Conservation (phyloP, 1,140 invertebrate genomes). For the Sitobion miscanthi region DNA sequence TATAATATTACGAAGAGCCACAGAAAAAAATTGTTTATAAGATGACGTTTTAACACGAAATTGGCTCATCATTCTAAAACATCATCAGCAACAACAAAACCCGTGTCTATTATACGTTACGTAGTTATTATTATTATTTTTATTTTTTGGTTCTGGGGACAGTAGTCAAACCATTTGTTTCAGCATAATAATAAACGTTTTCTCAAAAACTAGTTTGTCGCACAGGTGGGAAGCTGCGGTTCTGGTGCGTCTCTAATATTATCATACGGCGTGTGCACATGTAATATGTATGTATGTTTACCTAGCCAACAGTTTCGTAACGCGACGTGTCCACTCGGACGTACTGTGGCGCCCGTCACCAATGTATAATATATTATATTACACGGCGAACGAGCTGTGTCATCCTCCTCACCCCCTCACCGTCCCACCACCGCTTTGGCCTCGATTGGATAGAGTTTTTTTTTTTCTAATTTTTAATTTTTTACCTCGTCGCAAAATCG, state of each 20-base stretch:
- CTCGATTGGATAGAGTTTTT: background rate
- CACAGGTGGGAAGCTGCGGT: background rate
- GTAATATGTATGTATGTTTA: background rate
- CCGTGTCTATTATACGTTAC: background rate
- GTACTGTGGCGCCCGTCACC: constrained; percentile 6
- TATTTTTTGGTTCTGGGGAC: too few species aligned
- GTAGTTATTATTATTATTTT: background rate
- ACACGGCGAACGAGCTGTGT: background rate
- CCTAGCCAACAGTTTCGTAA: background rate
- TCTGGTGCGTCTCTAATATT: background rate
- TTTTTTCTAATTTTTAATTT: constrained; percentile 3
- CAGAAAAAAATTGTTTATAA: background rate
- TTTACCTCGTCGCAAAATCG: background rate
- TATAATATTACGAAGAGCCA: background rate
- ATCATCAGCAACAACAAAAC: background rate
- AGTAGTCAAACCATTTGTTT: background rate
- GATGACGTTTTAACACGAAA: background rate
- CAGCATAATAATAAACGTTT: background rate
- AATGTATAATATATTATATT: constrained; percentile 5
- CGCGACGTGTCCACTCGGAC: background rate
- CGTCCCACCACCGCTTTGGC: background rate
- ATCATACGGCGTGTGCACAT: background rate
- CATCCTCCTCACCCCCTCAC: background rate
- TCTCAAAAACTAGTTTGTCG: background rate
- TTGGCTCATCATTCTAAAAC: background rate